phyloP scores from a whole-genome alignment of 2,113 vertebrate species.

The Martes martes region DNA sequence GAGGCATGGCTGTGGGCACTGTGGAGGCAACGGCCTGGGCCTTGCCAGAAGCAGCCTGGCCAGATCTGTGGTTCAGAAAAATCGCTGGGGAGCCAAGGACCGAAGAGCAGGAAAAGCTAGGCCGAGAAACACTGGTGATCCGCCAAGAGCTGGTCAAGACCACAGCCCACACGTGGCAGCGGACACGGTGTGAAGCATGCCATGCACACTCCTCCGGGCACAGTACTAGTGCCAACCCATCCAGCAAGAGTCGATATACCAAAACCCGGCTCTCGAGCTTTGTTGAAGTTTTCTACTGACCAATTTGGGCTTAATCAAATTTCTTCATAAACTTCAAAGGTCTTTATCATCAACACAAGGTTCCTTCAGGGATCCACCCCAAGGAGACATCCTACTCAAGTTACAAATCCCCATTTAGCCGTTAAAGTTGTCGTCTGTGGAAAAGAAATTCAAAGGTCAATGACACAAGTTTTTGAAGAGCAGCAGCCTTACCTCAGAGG shows the following conservation, averaged over 20 bases:
- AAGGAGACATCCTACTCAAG: neutral
- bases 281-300: neutral
- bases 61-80: neutral
- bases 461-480: neutral
- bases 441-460: neutral
- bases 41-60: neutral
- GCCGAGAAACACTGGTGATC: neutral
- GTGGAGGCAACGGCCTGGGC: neutral
- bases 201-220: neutral
- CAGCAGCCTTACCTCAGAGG: neutral
- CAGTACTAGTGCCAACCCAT: neutral
- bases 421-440: neutral
- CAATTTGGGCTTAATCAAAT: neutral
- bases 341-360: neutral
- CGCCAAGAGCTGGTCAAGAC: neutral
- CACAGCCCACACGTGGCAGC: neutral
- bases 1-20: neutral
- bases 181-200: fast-evolving
- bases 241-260: neutral
- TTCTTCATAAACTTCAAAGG: neutral
- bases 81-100: neutral
- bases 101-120: neutral
- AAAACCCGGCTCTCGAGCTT: neutral
- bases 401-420: neutral
- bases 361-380: neutral